Conservation (phyloP, 2,113 vertebrate genomes). For the Catagonus wagneri region DNA sequence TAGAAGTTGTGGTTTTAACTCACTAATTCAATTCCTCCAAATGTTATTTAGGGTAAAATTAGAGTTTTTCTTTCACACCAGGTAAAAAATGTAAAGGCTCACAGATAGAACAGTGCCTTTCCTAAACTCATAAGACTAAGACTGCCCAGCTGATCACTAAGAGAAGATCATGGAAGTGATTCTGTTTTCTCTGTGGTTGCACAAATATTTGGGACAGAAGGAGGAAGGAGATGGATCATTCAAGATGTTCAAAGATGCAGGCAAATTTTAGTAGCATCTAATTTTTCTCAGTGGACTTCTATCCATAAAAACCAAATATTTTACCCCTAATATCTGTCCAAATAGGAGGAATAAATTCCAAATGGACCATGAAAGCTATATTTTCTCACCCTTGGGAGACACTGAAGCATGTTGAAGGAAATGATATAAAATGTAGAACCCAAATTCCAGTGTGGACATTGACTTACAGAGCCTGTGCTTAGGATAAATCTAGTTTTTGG, state of each 20-base stretch:
- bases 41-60: neutral
- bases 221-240: neutral
- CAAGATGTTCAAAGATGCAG: neutral
- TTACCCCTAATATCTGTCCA: neutral
- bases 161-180: neutral
- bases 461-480: neutral
- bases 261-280: neutral
- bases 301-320: conserved; percentile 14
- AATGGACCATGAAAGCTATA: neutral
- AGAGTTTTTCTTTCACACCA: neutral
- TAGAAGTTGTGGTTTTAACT: neutral
- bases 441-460: neutral
- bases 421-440: conserved; percentile 13
- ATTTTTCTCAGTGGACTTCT: neutral
- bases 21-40: neutral
- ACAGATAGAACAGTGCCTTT: neutral
- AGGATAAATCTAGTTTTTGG: neutral
- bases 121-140: neutral
- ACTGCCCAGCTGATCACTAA: neutral
- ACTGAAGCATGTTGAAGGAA: neutral
- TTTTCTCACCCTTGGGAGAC: neutral
- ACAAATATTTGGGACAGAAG: neutral
- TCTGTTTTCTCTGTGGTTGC: neutral
- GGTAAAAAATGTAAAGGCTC: neutral
- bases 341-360: neutral